phyloP scores from a whole-genome alignment of 2,888 invertebrate species.

The Creontiades dilutus region DNA sequence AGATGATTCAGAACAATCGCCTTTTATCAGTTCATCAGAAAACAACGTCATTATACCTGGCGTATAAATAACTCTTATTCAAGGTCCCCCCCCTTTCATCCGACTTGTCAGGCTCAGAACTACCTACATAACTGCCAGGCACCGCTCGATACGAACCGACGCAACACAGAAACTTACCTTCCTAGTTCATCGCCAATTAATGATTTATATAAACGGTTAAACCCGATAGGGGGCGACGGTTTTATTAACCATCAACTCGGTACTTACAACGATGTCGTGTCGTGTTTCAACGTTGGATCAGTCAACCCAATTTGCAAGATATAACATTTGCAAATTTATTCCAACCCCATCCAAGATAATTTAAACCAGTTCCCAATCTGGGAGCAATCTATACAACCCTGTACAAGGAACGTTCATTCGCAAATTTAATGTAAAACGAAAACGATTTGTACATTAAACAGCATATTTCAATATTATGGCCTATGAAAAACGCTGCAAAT shows the following conservation, averaged over 20 bases:
- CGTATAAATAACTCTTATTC: conserved; percentile 34
- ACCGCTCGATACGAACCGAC: not conserved
- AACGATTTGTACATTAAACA: too few species aligned
- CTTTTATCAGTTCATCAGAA: conserved; percentile 22
- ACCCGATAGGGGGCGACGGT: too few species aligned
- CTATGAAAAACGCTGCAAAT: too few species aligned
- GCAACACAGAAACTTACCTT: not conserved
- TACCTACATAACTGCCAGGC: conserved; percentile 27
- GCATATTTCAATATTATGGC: too few species aligned
- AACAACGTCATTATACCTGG: conserved; percentile 20
- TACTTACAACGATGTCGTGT: too few species aligned
- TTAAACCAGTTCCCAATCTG: too few species aligned
- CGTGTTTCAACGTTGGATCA: not conserved
- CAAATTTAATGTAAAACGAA: too few species aligned
- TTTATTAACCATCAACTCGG: too few species aligned
- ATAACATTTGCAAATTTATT: too few species aligned
- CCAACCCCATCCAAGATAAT: too few species aligned
- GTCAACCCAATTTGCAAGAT: not conserved
- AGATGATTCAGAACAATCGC: conserved; percentile 33
- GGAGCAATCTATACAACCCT: too few species aligned
- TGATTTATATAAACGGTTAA: not conserved
- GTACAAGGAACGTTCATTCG: too few species aligned
- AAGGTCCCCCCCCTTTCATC: not conserved
- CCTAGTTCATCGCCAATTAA: not conserved
- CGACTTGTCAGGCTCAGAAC: not conserved